phyloP scores from a whole-genome alignment of 2,888 invertebrate species.

The Lamellibrachia columna region DNA sequence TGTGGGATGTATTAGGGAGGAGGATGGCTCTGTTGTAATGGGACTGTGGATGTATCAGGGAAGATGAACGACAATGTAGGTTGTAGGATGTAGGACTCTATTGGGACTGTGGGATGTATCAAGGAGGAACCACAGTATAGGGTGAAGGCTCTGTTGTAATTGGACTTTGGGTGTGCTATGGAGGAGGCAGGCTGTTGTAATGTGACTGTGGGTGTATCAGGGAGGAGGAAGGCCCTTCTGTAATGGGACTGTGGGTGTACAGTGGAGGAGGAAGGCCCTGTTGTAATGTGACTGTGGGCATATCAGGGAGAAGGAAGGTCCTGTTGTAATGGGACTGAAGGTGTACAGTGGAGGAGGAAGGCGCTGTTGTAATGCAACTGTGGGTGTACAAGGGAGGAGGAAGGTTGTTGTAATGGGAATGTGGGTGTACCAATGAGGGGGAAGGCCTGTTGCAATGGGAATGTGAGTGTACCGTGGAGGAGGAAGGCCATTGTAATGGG shows the following conservation, averaged over 20 bases:
- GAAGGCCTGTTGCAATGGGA: slow-evolving; percentile 6
- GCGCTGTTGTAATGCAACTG: not conserved
- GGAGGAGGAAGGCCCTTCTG: slow-evolving; percentile 21
- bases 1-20: too few relatives aligned
- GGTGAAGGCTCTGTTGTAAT: slow-evolving; percentile 4
- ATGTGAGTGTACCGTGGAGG: not conserved
- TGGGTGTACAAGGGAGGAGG: not conserved
- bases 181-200: slow-evolving; percentile 5
- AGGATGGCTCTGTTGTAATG: too few relatives aligned
- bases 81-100: too few relatives aligned
- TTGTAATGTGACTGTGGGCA: not conserved
- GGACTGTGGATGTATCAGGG: not conserved
- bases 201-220: slow-evolving; percentile 7
- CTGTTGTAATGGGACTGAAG: not conserved
- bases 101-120: not conserved
- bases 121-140: not conserved
- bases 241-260: slow-evolving; percentile 7
- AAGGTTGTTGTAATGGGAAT: not conserved
- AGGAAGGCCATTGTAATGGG: not conserved
- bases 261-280: not conserved
- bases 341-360: not conserved
- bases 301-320: not conserved
- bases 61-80: not conserved
- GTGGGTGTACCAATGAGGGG: not conserved
- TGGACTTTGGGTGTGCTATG: not conserved